Base-by-base conservation (phyloP, 1,140 invertebrate genomes). In the Carposina sasakii region DNA sequence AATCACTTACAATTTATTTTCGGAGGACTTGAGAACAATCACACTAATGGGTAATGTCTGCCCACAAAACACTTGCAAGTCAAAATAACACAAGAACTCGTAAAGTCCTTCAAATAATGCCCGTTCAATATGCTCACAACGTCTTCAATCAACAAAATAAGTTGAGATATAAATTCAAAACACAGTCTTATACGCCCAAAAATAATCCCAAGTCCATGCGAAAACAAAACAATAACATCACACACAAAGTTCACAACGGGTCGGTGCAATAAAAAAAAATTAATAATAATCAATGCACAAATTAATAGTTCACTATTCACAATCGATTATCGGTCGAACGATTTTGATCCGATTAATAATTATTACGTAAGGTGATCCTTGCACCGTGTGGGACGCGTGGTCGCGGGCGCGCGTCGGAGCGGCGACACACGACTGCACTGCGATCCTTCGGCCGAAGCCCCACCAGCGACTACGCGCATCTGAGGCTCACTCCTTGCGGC, bases 401-500 rank as follows among this genome's bases (percentile, higher is more conserved):
- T 62, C 61, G 63, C 76, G 71, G 51, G 65, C 76, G 74, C 76
- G 74, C 75, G 75, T 66, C 55, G 60, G 42, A 49, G 61, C 66
- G 73, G 74, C 77, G 76, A 66, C 69, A 61, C 69, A 56, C 78
- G 76, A 79, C 79, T 81, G 79, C 79, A 83, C 74, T 83, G 76
- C 76, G 67, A 81, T 81, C 79, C 79, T 83, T 77, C 66, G 73
- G 60, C 57, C 20, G 42, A 65, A 70, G 67, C 76, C 76, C 75
- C 77, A 71, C 76, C 76, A 75, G 71, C 76, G 69, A 75, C 76
- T 67, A 63, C 72, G 76, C 79, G 76, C 74, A 79, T 81, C 76
- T 79, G 76, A 81, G 79, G 71, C 75, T 70, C 75, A 54, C 72
- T 83, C 76, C 79, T 81, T 81, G 64, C 73, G 70, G 76, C 79